Conservation (phyloP, 2,113 vertebrate species). For the Malaclemys terrapin region DNA sequence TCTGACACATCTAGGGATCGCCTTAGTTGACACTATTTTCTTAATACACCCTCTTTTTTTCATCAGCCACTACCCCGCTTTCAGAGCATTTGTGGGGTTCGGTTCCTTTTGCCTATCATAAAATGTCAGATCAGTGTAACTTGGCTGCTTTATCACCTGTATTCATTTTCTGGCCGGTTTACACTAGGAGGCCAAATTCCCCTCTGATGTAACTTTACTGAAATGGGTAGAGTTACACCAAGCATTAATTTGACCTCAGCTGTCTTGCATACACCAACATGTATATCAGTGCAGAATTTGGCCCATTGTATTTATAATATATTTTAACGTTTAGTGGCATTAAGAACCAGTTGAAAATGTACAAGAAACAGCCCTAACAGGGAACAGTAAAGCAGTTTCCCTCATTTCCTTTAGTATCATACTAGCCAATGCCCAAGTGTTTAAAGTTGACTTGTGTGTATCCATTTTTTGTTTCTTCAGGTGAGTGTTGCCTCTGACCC, state of each 20-base stretch:
- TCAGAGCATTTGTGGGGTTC: not conserved
- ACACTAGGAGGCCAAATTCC: not conserved
- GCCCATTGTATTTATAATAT: rapidly evolving
- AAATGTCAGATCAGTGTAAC: not conserved
- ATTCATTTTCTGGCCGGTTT: not conserved
- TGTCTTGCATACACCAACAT: not conserved
- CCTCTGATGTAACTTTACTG: not conserved
- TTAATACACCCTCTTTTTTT: not conserved
- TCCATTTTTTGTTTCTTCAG: conserved; percentile 74
- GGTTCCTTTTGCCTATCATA: not conserved
- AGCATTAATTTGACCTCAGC: not conserved
- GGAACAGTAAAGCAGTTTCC: not conserved
- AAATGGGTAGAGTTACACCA: not conserved
- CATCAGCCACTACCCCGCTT: not conserved
- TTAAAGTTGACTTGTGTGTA: not conserved
- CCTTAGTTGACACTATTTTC: not conserved
- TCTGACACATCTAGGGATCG: not conserved
- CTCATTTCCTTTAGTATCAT: not conserved
- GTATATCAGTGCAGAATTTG: not conserved
- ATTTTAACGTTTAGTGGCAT: not conserved
- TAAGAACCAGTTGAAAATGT: not conserved
- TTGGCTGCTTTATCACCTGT: not conserved
- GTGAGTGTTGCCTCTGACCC: conserved; percentile 97
- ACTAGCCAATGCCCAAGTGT: not conserved
- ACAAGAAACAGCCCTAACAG: not conserved